Conservation (phyloP, 2,797 vertebrate species). For the Benthosema pterotum region DNA sequence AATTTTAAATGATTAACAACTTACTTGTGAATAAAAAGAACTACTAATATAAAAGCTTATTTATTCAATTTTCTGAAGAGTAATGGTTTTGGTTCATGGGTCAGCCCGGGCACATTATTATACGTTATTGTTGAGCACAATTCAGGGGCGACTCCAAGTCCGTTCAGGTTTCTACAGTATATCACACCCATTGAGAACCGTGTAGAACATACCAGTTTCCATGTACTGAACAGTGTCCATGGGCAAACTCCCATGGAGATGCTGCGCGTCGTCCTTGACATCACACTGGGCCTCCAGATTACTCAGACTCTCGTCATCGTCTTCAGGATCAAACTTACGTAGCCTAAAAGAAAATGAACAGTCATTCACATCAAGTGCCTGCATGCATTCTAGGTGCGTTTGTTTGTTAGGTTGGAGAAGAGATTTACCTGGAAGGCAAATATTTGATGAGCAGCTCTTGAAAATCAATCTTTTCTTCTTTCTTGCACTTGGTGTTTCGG, state of each 20-base stretch:
- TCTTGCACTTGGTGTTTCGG: constrained; percentile 97
- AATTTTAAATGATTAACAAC: too few species aligned
- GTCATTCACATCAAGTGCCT: not conserved
- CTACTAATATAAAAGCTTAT: too few species aligned
- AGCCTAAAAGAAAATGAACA: constrained; percentile 74
- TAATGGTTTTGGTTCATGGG: too few species aligned
- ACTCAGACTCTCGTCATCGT: constrained; percentile 91
- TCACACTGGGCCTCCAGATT: constrained; percentile 88
- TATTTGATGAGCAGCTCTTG: constrained; percentile 95
- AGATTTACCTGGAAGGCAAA: constrained; percentile 90
- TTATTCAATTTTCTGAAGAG: too few species aligned
- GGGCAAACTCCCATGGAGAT: constrained; percentile 77
- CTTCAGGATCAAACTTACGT: constrained; percentile 91
- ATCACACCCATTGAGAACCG: too few species aligned
- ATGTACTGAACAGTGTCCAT: constrained; percentile 87
- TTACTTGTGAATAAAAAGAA: too few species aligned
- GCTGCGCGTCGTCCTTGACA: constrained; percentile 83
- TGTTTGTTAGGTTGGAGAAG: not conserved
- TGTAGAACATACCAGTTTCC: constrained; percentile 85
- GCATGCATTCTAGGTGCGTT: not conserved
- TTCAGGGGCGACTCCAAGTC: too few species aligned
- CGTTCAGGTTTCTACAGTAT: too few species aligned
- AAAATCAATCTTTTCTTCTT: constrained; percentile 98
- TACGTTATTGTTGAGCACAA: too few species aligned
- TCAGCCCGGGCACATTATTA: too few species aligned